Evolutionary conservation across 2,888 invertebrate genomes (phyloP), one percentile per base, ranked within the genome.

Genomic region (Scaeva pyrastri): DNA sequence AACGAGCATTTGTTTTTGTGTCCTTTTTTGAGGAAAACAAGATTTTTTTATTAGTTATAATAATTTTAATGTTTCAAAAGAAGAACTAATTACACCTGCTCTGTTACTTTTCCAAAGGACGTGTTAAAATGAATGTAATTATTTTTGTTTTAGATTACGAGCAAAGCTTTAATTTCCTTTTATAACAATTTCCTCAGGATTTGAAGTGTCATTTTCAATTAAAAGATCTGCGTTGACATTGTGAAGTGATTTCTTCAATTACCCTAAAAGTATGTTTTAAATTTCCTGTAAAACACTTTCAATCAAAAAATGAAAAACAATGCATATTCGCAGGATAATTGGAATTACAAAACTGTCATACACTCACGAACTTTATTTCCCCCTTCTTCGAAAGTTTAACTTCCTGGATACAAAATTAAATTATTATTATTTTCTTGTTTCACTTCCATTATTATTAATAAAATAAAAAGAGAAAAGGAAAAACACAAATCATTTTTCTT

Each of bases 281-380:
- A 14, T 1, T 19, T 7, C 11, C 3, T 55, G 55, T 70, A 31
- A 21, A 31, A 45, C 36, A 58, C 1, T 36, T 16, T 0, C 2
- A 7, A 26, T 16, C 2, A n/a, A 2, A 19, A 7, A 11, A 23
- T 2, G 2, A 36, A 31, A 60, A 48, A 48, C n/a, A 0, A 23
- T 73, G 73, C 73, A 73, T 73, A 60, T 39, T 39, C 21, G 5
- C 14, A 60, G 60, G 73, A 48, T 39, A 12, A 21, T n/a, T 19
- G 3, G 19, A 66, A 12, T 62, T 66, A 8, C 12, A n/a, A 66
- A 66, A 66, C 48, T 66, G 48, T 48, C 36, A 66, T 36, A 60
- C n/a, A n/a, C n/a, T n/a, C n/a, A n/a, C 16, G 26, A 19, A n/a
- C 2, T 11, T n/a, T n/a, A n/a, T n/a, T n/a, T n/a, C n/a, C 26